These are phyloP conservation scores for Onychostruthus taczanowskii DNA, from an alignment of 2,113 vertebrate species.

Conservation along the genomic window DNA sequence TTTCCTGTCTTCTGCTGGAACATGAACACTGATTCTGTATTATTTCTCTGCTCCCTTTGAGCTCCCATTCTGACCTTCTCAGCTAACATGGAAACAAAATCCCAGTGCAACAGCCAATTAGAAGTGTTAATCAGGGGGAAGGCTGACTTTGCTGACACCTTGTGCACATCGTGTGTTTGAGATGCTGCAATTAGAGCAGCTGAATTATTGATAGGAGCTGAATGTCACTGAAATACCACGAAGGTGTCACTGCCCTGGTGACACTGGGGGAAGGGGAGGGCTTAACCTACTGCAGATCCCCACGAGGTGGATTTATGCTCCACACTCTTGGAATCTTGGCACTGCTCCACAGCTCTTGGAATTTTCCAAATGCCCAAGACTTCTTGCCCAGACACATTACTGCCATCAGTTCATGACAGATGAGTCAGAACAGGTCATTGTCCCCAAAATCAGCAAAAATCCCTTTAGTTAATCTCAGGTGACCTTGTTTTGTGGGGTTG, in stretches of 20 bases:
- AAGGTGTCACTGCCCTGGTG: background rate
- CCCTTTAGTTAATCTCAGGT: background rate
- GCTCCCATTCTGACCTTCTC: background rate
- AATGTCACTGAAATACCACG: background rate
- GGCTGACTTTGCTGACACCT: background rate
- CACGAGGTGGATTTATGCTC: background rate
- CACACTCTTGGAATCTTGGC: too few relatives aligned
- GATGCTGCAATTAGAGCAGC: background rate
- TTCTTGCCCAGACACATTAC: background rate
- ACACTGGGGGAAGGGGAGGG: background rate
- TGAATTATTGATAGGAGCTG: background rate
- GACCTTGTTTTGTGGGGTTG: background rate
- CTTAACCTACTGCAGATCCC: background rate
- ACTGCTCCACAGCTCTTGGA: background rate
- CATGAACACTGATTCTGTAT: accelerated
- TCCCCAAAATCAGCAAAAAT: background rate
- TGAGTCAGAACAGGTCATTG: background rate
- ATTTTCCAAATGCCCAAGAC: background rate
- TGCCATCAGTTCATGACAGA: background rate
- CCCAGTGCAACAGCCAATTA: background rate
- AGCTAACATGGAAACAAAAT: background rate
- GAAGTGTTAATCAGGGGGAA: background rate
- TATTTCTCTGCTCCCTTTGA: background rate
- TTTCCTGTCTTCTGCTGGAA: background rate
- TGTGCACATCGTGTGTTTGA: background rate